A percentile compares a stretch with the other conserved stretches of the same genome.
Evolutionary conservation across 2,113 vertebrate species (phyloP).

Genomic region (Oncorhynchus gorbuscha): DNA sequence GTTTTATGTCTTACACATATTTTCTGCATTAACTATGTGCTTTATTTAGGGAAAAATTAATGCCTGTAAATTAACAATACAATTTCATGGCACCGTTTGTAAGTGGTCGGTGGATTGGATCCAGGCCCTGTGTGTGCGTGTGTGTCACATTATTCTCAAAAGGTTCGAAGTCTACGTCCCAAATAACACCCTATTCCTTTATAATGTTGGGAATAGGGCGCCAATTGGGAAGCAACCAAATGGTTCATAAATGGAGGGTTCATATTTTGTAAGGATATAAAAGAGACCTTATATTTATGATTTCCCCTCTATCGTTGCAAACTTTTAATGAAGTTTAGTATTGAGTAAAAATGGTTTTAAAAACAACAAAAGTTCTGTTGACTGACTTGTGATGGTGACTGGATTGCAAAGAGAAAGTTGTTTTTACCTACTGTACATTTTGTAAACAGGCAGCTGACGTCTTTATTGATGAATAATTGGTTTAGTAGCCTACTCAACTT

Average conservation of each 20-base stretch:
- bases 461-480: constrained; percentile 20
- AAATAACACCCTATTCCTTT: too few species aligned
- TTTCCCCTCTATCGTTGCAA: neutral
- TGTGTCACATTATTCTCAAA: neutral
- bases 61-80: constrained; percentile 21
- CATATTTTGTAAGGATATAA: neutral
- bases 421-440: constrained; percentile 4
- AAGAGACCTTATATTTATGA: neutral
- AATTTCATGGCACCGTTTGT: neutral
- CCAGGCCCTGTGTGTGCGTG: neutral
- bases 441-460: constrained; percentile 57
- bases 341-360: neutral
- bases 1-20: neutral
- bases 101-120: constrained; percentile 29
- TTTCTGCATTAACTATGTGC: neutral
- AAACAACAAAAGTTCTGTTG: constrained; percentile 1
- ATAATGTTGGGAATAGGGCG: too few species aligned
- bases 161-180: neutral
- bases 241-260: neutral
- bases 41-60: constrained; percentile 7
- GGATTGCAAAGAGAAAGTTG: constrained; percentile 24
- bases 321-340: neutral
- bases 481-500: constrained; percentile 18
- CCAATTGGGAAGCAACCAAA: too few species aligned
- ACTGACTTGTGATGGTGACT: constrained; percentile 14